These are phyloP conservation scores for Hemibagrus guttatus DNA, from an alignment of 2,797 vertebrate species.

Conservation along the genomic window DNA sequence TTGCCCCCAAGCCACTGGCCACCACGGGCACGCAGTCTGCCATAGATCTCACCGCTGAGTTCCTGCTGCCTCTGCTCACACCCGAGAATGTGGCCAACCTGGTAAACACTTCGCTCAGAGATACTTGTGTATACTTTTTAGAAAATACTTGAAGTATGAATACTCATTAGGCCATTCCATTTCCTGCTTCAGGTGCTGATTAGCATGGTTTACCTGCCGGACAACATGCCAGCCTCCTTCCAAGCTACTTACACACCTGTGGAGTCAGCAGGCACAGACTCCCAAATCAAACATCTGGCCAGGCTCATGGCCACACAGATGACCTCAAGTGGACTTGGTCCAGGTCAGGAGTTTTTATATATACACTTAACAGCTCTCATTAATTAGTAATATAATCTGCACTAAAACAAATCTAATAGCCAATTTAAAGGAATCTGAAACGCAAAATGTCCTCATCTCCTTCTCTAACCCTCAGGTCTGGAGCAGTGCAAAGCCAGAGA, in stretches of 20 bases:
- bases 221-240: slow-evolving; percentile 94
- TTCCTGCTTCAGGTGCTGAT: slow-evolving; percentile 83
- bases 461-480: slow-evolving; percentile 72
- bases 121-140: background rate
- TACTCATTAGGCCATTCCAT: background rate
- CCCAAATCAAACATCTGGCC: slow-evolving; percentile 91
- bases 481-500: slow-evolving; percentile 86
- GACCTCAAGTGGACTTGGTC: slow-evolving; percentile 87
- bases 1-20: slow-evolving; percentile 71
- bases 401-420: background rate
- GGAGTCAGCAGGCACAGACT: slow-evolving; percentile 92
- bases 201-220: slow-evolving; percentile 97
- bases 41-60: slow-evolving; percentile 91
- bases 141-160: background rate
- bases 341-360: slow-evolving; percentile 71
- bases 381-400: background rate
- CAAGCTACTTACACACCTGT: slow-evolving; percentile 96
- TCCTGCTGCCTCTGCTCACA: slow-evolving; percentile 85
- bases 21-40: slow-evolving; percentile 80
- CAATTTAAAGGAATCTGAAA: background rate
- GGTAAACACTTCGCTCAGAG: slow-evolving; percentile 66
- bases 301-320: slow-evolving; percentile 95
- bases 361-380: background rate
- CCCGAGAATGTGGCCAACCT: slow-evolving; percentile 93
- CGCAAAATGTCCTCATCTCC: background rate